Evolutionary conservation across 2,113 vertebrate species (phyloP).

Genomic region (Plectropomus leopardus): DNA sequence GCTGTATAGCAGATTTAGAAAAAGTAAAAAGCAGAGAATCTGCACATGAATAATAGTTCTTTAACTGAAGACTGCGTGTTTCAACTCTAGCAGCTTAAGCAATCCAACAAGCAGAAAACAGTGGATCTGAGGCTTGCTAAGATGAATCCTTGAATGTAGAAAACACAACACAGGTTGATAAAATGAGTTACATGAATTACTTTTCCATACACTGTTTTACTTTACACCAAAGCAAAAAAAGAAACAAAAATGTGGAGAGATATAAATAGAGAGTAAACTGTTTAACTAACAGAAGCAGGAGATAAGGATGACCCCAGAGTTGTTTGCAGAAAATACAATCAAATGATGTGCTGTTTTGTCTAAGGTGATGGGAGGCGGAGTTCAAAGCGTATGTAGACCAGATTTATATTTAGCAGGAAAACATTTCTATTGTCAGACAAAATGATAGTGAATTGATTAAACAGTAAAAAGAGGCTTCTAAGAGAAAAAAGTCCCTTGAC

Average conservation of each 20-base stretch:
- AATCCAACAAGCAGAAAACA: conserved; percentile 3
- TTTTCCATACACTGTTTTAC: background rate
- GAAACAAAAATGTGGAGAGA: background rate
- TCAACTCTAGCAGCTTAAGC: background rate
- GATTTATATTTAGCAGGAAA: background rate
- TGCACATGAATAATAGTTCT: background rate
- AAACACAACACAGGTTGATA: background rate
- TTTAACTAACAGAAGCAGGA: background rate
- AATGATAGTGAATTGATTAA: background rate
- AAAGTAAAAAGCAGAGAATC: conserved; percentile 6
- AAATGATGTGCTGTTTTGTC: background rate
- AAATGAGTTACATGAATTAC: background rate
- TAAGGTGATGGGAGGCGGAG: background rate
- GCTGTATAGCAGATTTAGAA: background rate
- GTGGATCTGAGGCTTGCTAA: background rate
- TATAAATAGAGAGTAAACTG: background rate
- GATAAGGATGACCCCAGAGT: background rate
- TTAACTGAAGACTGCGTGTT: background rate
- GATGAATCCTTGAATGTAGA: conserved; percentile 10
- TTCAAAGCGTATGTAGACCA: background rate
- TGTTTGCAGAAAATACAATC: background rate
- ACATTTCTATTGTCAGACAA: background rate
- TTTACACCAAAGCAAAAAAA: background rate
- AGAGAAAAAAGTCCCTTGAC: background rate
- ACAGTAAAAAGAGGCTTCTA: background rate